Percentiles rank a stretch among this genome's conserved stretches.
phyloP scores from a whole-genome alignment of 2,797 vertebrate genomes.

The Micropoecilia bifurca region DNA sequence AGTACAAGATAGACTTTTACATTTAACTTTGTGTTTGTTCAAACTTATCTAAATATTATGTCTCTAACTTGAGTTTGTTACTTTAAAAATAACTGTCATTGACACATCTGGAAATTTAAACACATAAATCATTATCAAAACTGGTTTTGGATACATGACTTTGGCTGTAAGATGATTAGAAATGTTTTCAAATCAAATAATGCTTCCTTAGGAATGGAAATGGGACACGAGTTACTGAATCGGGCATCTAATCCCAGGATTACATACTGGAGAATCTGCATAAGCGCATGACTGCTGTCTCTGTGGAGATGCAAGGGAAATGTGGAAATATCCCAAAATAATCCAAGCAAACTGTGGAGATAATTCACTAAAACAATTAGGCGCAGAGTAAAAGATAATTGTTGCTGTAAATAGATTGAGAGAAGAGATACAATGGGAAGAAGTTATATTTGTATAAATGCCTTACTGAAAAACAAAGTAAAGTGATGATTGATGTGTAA shows the following conservation, averaged over 20 bases:
- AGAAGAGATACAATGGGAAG: background rate
- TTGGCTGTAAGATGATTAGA: slow-evolving; percentile 58
- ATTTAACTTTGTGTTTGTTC: slow-evolving; percentile 16
- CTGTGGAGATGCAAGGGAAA: slow-evolving; percentile 40
- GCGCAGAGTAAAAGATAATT: background rate
- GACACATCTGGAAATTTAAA: slow-evolving; percentile 40
- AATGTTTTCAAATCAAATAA: slow-evolving; percentile 75
- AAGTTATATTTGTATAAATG: background rate
- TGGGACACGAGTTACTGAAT: slow-evolving; percentile 65
- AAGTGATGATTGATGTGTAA: background rate
- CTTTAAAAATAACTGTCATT: background rate
- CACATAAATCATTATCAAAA: slow-evolving; percentile 45
- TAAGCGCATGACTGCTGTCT: slow-evolving; percentile 46
- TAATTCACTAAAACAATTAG: background rate
- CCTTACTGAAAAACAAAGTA: background rate
- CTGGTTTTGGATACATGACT: slow-evolving; percentile 42
- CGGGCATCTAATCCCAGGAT: slow-evolving; percentile 73
- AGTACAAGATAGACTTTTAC: slow-evolving; percentile 20
- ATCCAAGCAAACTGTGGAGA: background rate
- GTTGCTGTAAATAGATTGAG: background rate
- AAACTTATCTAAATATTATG: slow-evolving; percentile 10
- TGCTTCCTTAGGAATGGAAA: slow-evolving; percentile 63
- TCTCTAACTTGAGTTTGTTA: background rate
- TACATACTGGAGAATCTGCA: slow-evolving; percentile 60
- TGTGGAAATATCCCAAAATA: slow-evolving; percentile 33